phyloP scores from a whole-genome alignment of 2,888 invertebrate genomes.

The Chorisops tibialis region DNA sequence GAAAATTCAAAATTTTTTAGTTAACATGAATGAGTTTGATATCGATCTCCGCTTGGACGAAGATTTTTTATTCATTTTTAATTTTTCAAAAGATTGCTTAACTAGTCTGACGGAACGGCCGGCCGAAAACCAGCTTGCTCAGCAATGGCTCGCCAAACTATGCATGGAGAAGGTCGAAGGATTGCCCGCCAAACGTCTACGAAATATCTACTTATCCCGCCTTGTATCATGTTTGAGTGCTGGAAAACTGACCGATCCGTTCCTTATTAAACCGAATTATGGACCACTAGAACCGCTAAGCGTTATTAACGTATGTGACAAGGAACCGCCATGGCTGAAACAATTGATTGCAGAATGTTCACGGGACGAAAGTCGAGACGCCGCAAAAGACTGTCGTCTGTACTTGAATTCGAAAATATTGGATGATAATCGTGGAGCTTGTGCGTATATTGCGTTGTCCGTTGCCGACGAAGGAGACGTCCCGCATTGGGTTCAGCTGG shows the following conservation, averaged over 20 bases:
- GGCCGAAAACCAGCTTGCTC: constrained; percentile 11
- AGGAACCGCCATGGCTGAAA: constrained; percentile 29
- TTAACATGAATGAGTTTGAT: constrained; percentile 27
- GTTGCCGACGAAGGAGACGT: constrained; percentile 35
- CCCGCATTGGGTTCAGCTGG: constrained; percentile 34
- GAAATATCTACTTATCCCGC: constrained; percentile 42
- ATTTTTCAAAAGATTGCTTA: constrained; percentile 26
- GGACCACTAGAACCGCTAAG: constrained; percentile 31
- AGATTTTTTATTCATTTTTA: constrained; percentile 33
- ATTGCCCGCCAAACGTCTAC: constrained; percentile 39
- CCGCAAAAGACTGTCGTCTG: constrained; percentile 29
- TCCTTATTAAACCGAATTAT: constrained; percentile 35
- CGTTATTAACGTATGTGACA: constrained; percentile 5
- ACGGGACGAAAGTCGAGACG: neutral
- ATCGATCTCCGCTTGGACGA: constrained; percentile 31
- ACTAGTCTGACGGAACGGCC: constrained; percentile 18
- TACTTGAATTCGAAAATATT: constrained; percentile 37
- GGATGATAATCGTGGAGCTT: constrained; percentile 37
- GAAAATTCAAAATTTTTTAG: constrained; percentile 13
- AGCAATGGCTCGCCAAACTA: constrained; percentile 39
- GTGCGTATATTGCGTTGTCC: constrained; percentile 39
- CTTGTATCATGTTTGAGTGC: constrained; percentile 40
- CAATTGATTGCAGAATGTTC: neutral
- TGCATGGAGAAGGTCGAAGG: constrained; percentile 36
- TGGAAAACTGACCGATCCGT: constrained; percentile 39